Conservation (phyloP, 2,797 vertebrate genomes). For the Liparis tanakae region DNA sequence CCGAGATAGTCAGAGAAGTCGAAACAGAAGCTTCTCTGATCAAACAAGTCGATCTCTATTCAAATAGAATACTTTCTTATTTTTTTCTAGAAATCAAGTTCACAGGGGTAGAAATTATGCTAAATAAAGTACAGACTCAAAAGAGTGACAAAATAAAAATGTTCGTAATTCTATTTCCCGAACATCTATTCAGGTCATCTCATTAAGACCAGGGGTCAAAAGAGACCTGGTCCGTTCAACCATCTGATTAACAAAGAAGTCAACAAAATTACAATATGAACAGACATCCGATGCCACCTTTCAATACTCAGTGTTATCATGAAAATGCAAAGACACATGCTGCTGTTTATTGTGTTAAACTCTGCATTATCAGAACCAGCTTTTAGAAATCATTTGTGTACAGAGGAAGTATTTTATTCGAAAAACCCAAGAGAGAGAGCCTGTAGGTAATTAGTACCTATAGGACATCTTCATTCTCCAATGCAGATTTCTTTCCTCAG, state of each 20-base stretch:
- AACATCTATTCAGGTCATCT: not conserved
- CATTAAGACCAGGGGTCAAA: not conserved
- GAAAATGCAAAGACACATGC: not conserved
- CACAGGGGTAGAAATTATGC: not conserved
- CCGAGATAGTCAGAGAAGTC: not conserved
- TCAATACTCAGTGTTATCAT: not conserved
- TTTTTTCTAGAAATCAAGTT: not conserved
- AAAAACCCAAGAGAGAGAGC: not conserved
- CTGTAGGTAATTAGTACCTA: not conserved
- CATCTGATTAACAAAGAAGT: not conserved
- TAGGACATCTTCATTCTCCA: not conserved
- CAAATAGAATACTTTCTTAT: not conserved
- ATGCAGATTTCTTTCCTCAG: not conserved
- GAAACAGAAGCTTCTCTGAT: conserved; percentile 3
- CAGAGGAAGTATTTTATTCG: not conserved
- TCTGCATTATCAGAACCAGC: not conserved
- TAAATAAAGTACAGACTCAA: not conserved
- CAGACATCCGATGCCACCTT: not conserved
- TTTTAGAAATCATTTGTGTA: not conserved
- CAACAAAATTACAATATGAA: not conserved
- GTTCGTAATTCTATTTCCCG: not conserved
- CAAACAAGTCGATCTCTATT: not conserved
- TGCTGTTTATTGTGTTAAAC: not conserved
- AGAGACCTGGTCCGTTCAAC: not conserved
- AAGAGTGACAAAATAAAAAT: too few species aligned